These are phyloP conservation scores for Aphelinus atriplicis DNA, from an alignment of 1,140 invertebrate species.

Conservation along the genomic window DNA sequence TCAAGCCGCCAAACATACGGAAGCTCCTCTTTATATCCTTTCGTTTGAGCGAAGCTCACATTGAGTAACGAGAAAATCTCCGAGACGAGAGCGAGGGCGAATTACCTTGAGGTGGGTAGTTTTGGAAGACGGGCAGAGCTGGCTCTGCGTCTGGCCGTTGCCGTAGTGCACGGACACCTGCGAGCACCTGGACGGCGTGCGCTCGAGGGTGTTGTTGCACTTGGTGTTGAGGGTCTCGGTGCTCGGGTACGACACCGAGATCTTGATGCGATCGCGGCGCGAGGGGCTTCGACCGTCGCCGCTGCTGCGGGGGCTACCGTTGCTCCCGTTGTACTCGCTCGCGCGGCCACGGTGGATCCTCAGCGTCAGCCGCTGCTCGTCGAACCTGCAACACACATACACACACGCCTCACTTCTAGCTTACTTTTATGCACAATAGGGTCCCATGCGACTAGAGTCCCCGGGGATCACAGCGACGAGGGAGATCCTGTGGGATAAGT, in stretches of 20 bases:
- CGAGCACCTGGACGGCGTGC: conserved; percentile 59
- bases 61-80: too few relatives aligned
- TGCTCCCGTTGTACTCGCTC: conserved; percentile 69
- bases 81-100: neutral
- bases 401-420: too few relatives aligned
- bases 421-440: too few relatives aligned
- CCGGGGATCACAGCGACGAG: too few relatives aligned
- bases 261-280: conserved; percentile 79
- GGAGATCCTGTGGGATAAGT: too few relatives aligned
- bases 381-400: conserved; percentile 66
- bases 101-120: conserved; percentile 59
- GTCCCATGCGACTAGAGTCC: too few relatives aligned
- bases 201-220: conserved; percentile 61
- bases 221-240: conserved; percentile 75
- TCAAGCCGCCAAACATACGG: too few relatives aligned
- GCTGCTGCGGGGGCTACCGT: conserved; percentile 60
- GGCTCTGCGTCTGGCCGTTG: conserved; percentile 61
- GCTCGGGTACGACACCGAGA: conserved; percentile 84
- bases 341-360: conserved; percentile 88
- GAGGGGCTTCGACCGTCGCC: conserved; percentile 57
- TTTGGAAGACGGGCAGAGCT: conserved; percentile 55
- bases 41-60: too few relatives aligned
- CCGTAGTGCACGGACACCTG: conserved; percentile 60
- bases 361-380: conserved; percentile 88
- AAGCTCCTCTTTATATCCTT: too few relatives aligned